Conservation (phyloP, 2,113 vertebrate genomes). For the Andinoacara biseriatus region DNA sequence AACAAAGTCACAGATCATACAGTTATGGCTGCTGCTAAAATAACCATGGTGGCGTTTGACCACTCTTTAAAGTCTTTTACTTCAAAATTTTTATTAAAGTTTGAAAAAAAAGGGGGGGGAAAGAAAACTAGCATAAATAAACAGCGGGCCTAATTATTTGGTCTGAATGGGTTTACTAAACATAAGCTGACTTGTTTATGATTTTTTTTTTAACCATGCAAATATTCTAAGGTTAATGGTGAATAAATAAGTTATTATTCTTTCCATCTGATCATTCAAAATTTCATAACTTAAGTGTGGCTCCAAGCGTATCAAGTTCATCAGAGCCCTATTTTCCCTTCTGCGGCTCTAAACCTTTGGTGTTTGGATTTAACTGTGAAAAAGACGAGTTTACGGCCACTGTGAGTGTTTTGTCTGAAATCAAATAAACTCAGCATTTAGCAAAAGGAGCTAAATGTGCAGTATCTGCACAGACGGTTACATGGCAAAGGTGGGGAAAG, state of each 20-base stretch:
- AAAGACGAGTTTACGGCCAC: background rate
- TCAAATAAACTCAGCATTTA: background rate
- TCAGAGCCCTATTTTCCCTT: background rate
- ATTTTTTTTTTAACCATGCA: background rate
- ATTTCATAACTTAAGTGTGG: background rate
- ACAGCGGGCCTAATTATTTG: background rate
- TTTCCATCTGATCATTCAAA: slow-evolving; percentile 7
- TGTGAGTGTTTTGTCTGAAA: background rate
- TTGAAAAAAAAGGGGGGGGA: background rate
- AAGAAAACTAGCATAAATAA: background rate
- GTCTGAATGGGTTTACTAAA: background rate
- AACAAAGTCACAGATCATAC: slow-evolving; percentile 45
- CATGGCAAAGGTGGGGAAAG: background rate
- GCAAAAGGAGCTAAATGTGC: background rate
- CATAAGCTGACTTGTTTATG: background rate
- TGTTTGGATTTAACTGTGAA: background rate
- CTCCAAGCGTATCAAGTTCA: background rate
- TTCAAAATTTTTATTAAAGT: slow-evolving; percentile 6
- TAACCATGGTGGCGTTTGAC: slow-evolving; percentile 22
- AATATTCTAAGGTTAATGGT: background rate
- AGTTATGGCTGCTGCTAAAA: slow-evolving; percentile 45
- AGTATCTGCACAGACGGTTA: background rate
- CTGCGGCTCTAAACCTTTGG: background rate
- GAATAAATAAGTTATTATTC: background rate
- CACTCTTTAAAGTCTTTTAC: slow-evolving; percentile 33